Evolutionary conservation across 23 tunicate species (phyloP).

Genomic region (Corella eumyota): DNA sequence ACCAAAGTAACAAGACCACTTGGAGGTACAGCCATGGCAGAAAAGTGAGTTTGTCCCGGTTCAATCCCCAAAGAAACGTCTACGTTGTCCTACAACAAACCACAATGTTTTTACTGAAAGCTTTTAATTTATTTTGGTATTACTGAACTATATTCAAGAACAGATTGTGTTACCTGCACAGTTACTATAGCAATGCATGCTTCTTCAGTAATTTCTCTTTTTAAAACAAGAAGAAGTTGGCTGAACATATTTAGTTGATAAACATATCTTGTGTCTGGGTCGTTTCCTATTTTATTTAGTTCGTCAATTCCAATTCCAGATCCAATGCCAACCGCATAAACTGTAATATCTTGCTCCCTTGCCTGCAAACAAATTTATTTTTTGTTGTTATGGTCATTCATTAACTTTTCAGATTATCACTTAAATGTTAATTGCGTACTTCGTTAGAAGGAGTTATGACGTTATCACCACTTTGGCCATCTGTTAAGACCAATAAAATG

Average conservation of each 20-base stretch:
- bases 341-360: slow-evolving; percentile 6
- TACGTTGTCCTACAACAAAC: slow-evolving; percentile 4
- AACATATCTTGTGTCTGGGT: slow-evolving; percentile 1
- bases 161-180: slow-evolving; percentile 5
- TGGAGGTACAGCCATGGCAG: background rate
- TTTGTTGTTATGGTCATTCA: background rate
- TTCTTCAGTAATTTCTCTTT: background rate
- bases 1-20: slow-evolving; percentile 6
- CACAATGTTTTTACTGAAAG: background rate
- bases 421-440: background rate
- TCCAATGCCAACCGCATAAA: slow-evolving; percentile 32
- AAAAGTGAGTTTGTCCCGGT: slow-evolving; percentile 9
- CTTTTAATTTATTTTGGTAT: background rate
- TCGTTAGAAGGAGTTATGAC: slow-evolving; percentile 2
- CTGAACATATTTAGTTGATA: background rate
- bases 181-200: slow-evolving; percentile 8
- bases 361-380: slow-evolving; percentile 4
- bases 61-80: background rate
- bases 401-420: background rate
- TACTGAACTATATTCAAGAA: background rate
- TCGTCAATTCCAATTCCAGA: slow-evolving; percentile 7
- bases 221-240: slow-evolving; percentile 2
- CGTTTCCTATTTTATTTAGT: slow-evolving; percentile 12
- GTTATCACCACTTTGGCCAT: slow-evolving; percentile 17
- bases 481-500: slow-evolving; percentile 15